Conservation (phyloP, 2,888 invertebrate genomes). For the Cephus rjabovi region DNA sequence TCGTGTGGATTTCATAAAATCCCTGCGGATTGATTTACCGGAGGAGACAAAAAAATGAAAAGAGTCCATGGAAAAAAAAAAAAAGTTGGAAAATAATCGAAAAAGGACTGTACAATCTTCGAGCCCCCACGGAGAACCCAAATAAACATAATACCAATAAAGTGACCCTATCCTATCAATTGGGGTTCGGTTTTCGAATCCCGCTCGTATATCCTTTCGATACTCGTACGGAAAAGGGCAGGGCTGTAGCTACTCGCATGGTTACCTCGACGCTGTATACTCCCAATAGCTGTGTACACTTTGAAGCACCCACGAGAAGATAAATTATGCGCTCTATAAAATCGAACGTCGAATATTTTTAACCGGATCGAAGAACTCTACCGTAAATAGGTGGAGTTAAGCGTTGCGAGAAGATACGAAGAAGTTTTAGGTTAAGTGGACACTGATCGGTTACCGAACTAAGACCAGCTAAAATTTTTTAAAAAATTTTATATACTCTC, state of each 20-base stretch:
- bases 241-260: background rate
- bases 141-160: constrained; percentile 7
- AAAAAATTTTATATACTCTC: no score
- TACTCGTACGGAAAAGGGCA: background rate
- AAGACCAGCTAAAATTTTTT: background rate
- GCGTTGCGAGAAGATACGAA: background rate
- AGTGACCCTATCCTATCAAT: constrained; percentile 3
- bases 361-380: background rate
- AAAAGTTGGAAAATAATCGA: background rate
- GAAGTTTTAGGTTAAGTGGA: background rate
- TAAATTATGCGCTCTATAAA: constrained; percentile 5
- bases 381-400: background rate
- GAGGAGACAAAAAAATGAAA: background rate
- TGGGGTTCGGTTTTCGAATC: constrained; percentile 4
- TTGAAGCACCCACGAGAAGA: background rate
- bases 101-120: background rate
- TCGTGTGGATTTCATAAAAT: background rate
- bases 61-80: background rate
- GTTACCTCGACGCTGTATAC: background rate
- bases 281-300: background rate
- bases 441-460: background rate
- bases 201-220: background rate
- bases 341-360: background rate
- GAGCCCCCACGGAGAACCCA: background rate
- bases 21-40: background rate